Evolutionary conservation across 2,113 vertebrate genomes (phyloP), one percentile per base, ranked within the genome.

Genomic region (Grallaria varia): DNA sequence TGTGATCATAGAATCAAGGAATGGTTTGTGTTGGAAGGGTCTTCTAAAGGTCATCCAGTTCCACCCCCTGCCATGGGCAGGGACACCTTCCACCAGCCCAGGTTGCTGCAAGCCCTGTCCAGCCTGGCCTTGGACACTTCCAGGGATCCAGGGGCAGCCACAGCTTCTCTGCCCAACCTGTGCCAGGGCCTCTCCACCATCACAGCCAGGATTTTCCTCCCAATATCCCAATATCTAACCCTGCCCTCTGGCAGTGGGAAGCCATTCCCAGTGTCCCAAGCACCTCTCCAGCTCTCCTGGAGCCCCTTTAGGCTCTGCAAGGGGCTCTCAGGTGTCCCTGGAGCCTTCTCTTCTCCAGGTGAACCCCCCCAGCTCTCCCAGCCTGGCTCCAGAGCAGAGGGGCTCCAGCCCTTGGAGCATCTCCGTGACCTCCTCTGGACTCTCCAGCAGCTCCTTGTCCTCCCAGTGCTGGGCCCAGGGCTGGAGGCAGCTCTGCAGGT

Each of bases 181-280:
- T 23, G 76, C 50, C 59, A 80, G 86, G 42, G 31, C 50, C 58
- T 42, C 0, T 1, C 18, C 59, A 73, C 37, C 18, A 18, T 58
- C 1, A 1, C 31, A 63, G 47, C 0, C 0, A 40, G 2, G 1
- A 39, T 69, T 78, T 45, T 3, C 55, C 62, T 8, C 44, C 44
- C 52, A 28, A 6, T 24, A 20, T 52, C 19, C 33, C 44, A n/a
- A n/a, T n/a, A n/a, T 16, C 12, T 1, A 6, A 0, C 31, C 33
- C 77, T 50, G n/a, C n/a, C 25, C 66, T 69, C 67, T 35, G n/a
- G 24, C n/a, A 69, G 2, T 50, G n/a, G n/a, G 45, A 50, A 50
- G 45, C 45, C 67, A 50, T 69, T 69, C 67, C 47, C 47, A 20
- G 24, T 50, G 45, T 50, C 67, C 33, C 25, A 7, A 69, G 67